A percentile compares a stretch with the other conserved stretches of the same genome.
Evolutionary conservation across 2,797 vertebrate genomes (phyloP).

Genomic region (Sebastes diploproa): DNA sequence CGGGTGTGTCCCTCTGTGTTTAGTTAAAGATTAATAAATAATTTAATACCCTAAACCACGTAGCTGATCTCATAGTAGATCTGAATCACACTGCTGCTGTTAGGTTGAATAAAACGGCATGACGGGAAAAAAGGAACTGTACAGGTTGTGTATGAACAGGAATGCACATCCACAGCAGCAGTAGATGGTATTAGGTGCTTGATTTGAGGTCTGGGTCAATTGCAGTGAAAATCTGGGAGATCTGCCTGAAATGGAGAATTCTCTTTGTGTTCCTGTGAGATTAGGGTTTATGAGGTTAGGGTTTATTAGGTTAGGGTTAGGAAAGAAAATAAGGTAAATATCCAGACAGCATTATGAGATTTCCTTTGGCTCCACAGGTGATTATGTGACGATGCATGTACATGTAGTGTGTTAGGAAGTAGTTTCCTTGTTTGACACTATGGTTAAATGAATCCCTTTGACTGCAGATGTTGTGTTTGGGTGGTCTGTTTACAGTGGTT

Average conservation of each 20-base stretch:
- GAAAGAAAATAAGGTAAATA: background rate
- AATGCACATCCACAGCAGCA: background rate
- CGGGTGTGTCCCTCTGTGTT: slow-evolving; percentile 42
- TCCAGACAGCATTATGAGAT: slow-evolving; percentile 57
- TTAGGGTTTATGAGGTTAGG: no score
- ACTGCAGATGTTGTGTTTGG: slow-evolving; percentile 29
- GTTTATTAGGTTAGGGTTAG: no score
- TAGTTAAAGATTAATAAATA: slow-evolving; percentile 52
- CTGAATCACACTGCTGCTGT: background rate
- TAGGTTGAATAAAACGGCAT: background rate
- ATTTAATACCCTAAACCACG: background rate
- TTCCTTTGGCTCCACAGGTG: slow-evolving; percentile 37
- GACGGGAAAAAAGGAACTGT: background rate
- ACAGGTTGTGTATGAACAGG: background rate
- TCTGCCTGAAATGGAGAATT: slow-evolving; percentile 10
- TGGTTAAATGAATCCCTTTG: slow-evolving; percentile 15
- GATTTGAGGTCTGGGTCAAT: slow-evolving; percentile 24
- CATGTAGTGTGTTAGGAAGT: slow-evolving; percentile 39
- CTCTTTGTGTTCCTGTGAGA: slow-evolving; percentile 2
- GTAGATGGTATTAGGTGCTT: slow-evolving; percentile 3
- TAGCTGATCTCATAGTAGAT: background rate
- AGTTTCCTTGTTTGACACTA: slow-evolving; percentile 17
- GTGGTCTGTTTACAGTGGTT: slow-evolving; percentile 37
- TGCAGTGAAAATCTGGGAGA: background rate
- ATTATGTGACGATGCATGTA: slow-evolving; percentile 23